These are phyloP conservation scores for Sorex maritimensis DNA, from an alignment of 2,797 vertebrate genomes.

Conservation along the genomic window DNA sequence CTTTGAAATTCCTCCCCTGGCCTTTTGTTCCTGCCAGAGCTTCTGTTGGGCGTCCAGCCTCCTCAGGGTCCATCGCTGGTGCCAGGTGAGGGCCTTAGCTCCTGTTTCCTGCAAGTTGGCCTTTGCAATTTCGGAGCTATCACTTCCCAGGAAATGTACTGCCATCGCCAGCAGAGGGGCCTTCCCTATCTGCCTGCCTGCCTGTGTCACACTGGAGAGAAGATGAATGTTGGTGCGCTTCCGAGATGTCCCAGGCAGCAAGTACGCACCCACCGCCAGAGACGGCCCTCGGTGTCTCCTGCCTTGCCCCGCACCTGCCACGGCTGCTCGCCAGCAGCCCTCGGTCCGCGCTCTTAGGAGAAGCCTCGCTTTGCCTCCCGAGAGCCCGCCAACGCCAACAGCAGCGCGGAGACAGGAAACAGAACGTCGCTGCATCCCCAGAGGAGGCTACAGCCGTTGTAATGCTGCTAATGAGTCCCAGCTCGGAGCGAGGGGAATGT, in stretches of 20 bases:
- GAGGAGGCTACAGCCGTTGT: slow-evolving; percentile 77
- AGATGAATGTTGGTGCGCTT: background rate
- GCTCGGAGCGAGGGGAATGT: slow-evolving; percentile 82
- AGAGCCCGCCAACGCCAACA: slow-evolving; percentile 78
- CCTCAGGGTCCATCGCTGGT: too few relatives aligned
- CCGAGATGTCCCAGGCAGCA: background rate
- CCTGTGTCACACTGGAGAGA: background rate
- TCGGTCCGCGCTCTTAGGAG: slow-evolving; percentile 60
- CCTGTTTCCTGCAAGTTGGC: too few relatives aligned
- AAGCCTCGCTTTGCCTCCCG: slow-evolving; percentile 74
- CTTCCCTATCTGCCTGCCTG: background rate
- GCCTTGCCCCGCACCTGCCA: slow-evolving; percentile 47
- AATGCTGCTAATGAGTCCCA: slow-evolving; percentile 84
- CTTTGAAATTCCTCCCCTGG: too few relatives aligned
- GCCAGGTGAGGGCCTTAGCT: too few relatives aligned
- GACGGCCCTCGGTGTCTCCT: slow-evolving; percentile 46
- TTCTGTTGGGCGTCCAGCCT: too few relatives aligned
- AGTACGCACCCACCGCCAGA: slow-evolving; percentile 41
- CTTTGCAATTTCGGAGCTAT: too few relatives aligned
- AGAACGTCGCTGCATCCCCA: slow-evolving; percentile 79
- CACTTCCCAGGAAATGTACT: too few relatives aligned
- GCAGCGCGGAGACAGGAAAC: slow-evolving; percentile 78
- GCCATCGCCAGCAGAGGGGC: too few relatives aligned
- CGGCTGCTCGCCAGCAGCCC: slow-evolving; percentile 47
- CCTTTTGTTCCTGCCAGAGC: too few relatives aligned